A percentile compares a stretch with the other conserved stretches of the same genome.
Conservation (phyloP, 2,888 invertebrate genomes). For the Drosophila pullipes region DNA sequence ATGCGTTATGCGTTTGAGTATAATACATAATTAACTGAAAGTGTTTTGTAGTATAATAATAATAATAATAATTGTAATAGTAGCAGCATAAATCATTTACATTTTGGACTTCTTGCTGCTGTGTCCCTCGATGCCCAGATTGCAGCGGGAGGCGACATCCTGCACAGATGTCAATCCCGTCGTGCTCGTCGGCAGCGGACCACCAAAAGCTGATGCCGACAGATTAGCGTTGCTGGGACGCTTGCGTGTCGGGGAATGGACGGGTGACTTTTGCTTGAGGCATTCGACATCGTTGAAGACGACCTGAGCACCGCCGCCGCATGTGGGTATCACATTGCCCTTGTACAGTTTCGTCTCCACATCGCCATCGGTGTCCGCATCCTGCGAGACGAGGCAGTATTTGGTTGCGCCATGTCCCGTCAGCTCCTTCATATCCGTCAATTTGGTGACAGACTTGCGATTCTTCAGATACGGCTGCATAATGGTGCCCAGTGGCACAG, state of each 20-base stretch:
- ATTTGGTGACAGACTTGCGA: slow-evolving; percentile 93
- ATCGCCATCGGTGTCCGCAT: slow-evolving; percentile 96
- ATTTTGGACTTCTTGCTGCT: slow-evolving; percentile 84
- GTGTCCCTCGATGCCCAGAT: slow-evolving; percentile 85
- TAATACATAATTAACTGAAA: slow-evolving; percentile 44
- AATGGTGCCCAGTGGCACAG: slow-evolving; percentile 94
- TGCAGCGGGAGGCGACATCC: slow-evolving; percentile 84
- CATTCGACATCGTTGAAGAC: slow-evolving; percentile 98
- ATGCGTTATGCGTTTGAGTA: slow-evolving; percentile 21
- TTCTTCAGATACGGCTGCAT: slow-evolving; percentile 93
- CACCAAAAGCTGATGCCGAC: slow-evolving; percentile 66
- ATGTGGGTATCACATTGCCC: slow-evolving; percentile 97
- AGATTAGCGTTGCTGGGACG: slow-evolving; percentile 80
- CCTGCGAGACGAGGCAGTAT: slow-evolving; percentile 97
- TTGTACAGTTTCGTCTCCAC: slow-evolving; percentile 97
- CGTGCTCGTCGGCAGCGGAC: slow-evolving; percentile 66
- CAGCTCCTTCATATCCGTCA: slow-evolving; percentile 92
- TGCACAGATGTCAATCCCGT: slow-evolving; percentile 62
- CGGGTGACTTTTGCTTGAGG: slow-evolving; percentile 92
- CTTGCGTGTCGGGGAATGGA: slow-evolving; percentile 85
- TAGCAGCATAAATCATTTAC: slow-evolving; percentile 39
- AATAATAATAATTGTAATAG: not conserved
- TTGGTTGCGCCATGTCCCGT: slow-evolving; percentile 90
- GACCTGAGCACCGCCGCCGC: slow-evolving; percentile 97
- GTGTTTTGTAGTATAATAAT: slow-evolving; percentile 7